These are phyloP conservation scores for Cyanoliseus patagonus DNA, from an alignment of 2,113 vertebrate species.

Conservation along the genomic window DNA sequence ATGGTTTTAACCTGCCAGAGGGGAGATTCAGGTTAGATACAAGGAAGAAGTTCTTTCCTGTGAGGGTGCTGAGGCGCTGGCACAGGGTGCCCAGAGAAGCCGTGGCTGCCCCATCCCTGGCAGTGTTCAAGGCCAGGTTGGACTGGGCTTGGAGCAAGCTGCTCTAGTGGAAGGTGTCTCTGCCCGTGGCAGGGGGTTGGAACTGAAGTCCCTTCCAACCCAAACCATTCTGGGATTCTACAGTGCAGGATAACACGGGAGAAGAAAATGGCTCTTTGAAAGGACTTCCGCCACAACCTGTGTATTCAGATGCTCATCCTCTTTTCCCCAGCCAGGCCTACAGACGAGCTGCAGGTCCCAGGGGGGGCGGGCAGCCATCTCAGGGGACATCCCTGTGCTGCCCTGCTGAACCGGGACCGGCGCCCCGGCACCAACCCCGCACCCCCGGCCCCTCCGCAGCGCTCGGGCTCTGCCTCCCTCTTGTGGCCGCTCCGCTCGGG, in stretches of 20 bases:
- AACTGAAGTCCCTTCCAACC: background rate
- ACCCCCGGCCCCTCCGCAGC: rapidly evolving
- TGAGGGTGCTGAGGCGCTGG: no score
- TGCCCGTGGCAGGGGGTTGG: background rate
- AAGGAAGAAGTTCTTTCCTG: no score
- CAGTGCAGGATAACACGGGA: background rate
- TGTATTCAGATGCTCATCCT: background rate
- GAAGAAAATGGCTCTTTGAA: background rate
- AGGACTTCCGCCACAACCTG: background rate
- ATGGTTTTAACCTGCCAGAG: no score
- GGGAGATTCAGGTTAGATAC: no score
- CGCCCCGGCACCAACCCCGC: rapidly evolving
- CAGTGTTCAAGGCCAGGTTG: background rate
- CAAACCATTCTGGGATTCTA: background rate
- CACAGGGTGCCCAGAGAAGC: no score
- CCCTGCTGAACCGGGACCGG: no score
- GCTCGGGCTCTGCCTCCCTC: constrained; percentile 32
- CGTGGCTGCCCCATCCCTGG: background rate
- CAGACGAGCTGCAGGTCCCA: rapidly evolving
- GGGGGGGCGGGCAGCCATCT: rapidly evolving
- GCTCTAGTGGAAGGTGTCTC: background rate
- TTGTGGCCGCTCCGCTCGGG: background rate
- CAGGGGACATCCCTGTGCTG: background rate
- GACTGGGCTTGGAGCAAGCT: background rate
- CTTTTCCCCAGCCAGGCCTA: background rate